Evolutionary conservation across 1,140 invertebrate genomes (phyloP).

Genomic region (Lineus longissimus): DNA sequence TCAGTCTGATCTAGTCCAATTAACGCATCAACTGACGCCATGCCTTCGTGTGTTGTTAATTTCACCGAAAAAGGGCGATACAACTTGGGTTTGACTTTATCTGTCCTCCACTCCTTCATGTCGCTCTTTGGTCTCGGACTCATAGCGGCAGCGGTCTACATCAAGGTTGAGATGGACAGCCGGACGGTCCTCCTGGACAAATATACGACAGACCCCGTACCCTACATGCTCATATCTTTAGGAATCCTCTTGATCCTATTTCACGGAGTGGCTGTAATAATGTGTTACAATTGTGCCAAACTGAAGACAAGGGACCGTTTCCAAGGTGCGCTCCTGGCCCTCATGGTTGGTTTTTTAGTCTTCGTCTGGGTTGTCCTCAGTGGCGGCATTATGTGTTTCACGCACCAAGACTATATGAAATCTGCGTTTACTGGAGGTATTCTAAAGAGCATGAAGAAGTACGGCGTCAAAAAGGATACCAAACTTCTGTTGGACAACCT

Average conservation of each 20-base stretch:
- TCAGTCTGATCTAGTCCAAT: no score
- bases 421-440: conserved; percentile 22
- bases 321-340: conserved; percentile 16
- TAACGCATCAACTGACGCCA: no score
- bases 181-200: conserved; percentile 14
- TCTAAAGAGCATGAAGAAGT: conserved; percentile 23
- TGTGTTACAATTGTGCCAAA: conserved; percentile 12
- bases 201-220: conserved; percentile 17
- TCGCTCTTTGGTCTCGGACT: no score
- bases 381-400: conserved; percentile 19
- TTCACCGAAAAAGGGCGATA: no score
- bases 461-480: conserved; percentile 21
- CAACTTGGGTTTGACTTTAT: no score
- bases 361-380: conserved; percentile 18
- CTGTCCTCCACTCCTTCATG: no score
- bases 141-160: conserved; percentile 3
- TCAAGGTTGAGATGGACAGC: conserved; percentile 16
- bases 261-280: conserved; percentile 8
- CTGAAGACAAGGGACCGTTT: conserved; percentile 13
- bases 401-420: conserved; percentile 13
- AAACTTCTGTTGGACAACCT: conserved; percentile 34
- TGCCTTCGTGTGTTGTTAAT: no score
- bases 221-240: conserved; percentile 14
- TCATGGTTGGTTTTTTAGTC: conserved; percentile 12
- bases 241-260: conserved; percentile 17